Percentiles rank a stretch among this genome's conserved stretches.
Evolutionary conservation across 2,797 vertebrate species (phyloP).

Genomic region (Cephalopachus bancanus): DNA sequence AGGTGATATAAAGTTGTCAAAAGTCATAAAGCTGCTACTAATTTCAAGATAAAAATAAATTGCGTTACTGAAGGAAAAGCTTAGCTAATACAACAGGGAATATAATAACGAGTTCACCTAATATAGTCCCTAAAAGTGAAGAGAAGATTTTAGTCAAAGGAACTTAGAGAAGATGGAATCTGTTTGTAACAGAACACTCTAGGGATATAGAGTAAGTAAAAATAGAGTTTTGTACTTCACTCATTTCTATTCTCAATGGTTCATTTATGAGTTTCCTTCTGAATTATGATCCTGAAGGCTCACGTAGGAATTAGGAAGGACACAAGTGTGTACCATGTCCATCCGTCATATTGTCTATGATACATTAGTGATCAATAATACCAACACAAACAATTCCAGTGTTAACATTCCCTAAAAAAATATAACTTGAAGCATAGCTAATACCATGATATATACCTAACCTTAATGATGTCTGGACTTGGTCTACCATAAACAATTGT

Average conservation of each 20-base stretch:
- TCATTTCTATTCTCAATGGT: slow-evolving; percentile 49
- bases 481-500: slow-evolving; percentile 41
- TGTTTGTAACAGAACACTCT: slow-evolving; percentile 77
- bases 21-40: slow-evolving; percentile 84
- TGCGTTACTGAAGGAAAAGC: slow-evolving; percentile 78
- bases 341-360: neutral
- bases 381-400: neutral
- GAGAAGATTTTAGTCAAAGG: slow-evolving; percentile 76
- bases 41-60: slow-evolving; percentile 85
- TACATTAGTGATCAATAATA: slow-evolving; percentile 38
- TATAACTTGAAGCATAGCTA: neutral
- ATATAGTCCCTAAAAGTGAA: slow-evolving; percentile 78
- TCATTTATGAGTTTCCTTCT: slow-evolving; percentile 71
- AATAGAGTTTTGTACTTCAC: slow-evolving; percentile 80
- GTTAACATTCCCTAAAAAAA: slow-evolving; percentile 28
- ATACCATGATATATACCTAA: neutral
- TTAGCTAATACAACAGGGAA: slow-evolving; percentile 82
- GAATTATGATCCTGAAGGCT: neutral
- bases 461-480: neutral
- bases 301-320: slow-evolving; percentile 30
- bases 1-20: slow-evolving; percentile 84
- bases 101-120: slow-evolving; percentile 77
- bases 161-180: slow-evolving; percentile 77
- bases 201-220: slow-evolving; percentile 62
- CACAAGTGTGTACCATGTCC: neutral